A percentile compares a stretch with the other conserved stretches of the same genome.
Evolutionary conservation across 1,140 invertebrate genomes (phyloP).

Genomic region (Chelonus insularis): DNA sequence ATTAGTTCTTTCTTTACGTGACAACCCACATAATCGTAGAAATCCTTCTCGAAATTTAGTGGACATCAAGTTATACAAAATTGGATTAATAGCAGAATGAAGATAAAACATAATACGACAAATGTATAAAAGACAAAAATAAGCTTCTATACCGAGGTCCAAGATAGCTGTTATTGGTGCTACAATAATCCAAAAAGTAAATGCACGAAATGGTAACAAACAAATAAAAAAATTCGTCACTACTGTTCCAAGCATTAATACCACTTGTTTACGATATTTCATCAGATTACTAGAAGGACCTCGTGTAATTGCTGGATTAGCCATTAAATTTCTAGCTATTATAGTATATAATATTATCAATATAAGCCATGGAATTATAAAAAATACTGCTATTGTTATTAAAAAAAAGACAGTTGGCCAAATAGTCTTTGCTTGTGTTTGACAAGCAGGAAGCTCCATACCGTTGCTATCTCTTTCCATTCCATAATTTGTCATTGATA

Average conservation of each 20-base stretch:
- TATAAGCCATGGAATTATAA: constrained; percentile 79
- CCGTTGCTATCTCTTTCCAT: constrained; percentile 72
- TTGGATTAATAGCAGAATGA: constrained; percentile 88
- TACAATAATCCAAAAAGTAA: constrained; percentile 84
- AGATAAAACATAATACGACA: constrained; percentile 85
- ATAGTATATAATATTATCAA: constrained; percentile 80
- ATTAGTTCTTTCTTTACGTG: constrained; percentile 33
- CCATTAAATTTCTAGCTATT: constrained; percentile 81
- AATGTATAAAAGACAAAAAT: constrained; percentile 85
- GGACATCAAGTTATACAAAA: constrained; percentile 89
- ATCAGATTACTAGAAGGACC: constrained; percentile 63
- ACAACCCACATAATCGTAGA: constrained; percentile 62
- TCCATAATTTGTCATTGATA: constrained; percentile 74
- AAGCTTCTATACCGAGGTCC: constrained; percentile 73
- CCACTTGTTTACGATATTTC: constrained; percentile 75
- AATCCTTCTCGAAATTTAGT: constrained; percentile 88
- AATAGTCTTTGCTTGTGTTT: constrained; percentile 69
- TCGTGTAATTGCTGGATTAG: constrained; percentile 70
- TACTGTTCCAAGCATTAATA: constrained; percentile 87
- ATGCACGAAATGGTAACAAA: constrained; percentile 81
- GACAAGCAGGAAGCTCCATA: constrained; percentile 71
- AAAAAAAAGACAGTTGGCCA: constrained; percentile 80
- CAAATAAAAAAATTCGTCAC: constrained; percentile 91
- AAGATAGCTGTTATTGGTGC: constrained; percentile 66
- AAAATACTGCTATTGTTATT: constrained; percentile 78